phyloP scores from a whole-genome alignment of 2,888 invertebrate genomes.

The Rhabditoides inermis region DNA sequence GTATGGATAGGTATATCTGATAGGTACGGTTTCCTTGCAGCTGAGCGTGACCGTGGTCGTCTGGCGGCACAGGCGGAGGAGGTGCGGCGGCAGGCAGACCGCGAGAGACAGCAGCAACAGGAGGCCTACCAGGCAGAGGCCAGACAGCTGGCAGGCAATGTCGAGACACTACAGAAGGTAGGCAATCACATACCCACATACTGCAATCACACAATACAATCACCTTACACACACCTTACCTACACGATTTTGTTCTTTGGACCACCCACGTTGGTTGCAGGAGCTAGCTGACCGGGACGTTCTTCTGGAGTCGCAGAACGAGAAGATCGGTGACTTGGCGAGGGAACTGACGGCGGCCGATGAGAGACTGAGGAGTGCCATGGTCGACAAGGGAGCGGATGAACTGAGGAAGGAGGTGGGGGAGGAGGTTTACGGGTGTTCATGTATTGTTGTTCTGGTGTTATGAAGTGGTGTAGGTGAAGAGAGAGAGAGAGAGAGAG shows the following conservation, averaged over 20 bases:
- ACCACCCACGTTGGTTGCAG: no score
- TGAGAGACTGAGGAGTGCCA: conserved; percentile 21
- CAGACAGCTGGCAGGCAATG: conserved; percentile 16
- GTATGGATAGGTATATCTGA: no score
- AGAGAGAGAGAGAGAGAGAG: no score
- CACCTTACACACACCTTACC: background rate
- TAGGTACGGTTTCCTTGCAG: no score
- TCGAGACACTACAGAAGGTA: conserved; percentile 48
- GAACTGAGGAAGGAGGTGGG: conserved; percentile 26
- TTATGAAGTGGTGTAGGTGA: no score
- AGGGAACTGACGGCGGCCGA: conserved; percentile 27
- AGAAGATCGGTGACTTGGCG: conserved; percentile 50
- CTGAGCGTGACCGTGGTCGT: conserved; percentile 63
- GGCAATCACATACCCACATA: background rate
- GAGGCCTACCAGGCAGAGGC: conserved; percentile 36
- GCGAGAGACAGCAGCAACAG: conserved; percentile 40
- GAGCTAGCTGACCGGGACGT: conserved; percentile 45
- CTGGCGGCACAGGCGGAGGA: conserved; percentile 44
- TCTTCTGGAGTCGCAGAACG: conserved; percentile 50
- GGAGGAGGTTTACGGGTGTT: no score
- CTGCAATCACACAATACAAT: background rate
- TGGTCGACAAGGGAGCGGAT: conserved; percentile 30
- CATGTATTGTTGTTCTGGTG: no score
- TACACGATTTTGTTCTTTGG: no score
- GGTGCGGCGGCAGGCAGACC: conserved; percentile 36